Base-by-base conservation (phyloP, 2,113 vertebrate species). In the Glaucidium brasilianum region DNA sequence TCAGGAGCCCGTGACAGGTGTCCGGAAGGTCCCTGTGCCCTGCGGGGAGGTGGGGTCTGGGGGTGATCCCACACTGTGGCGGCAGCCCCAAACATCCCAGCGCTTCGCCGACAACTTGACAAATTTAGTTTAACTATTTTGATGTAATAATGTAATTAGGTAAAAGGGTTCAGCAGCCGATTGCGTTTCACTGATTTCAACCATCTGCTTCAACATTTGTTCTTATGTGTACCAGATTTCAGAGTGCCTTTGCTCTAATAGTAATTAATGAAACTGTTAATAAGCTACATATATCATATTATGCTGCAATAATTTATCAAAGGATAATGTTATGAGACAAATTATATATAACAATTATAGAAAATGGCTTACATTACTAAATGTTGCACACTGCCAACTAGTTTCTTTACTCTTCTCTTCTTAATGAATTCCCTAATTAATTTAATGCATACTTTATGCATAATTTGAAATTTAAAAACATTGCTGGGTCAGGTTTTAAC, bases 261-360 rank as follows among this genome's bases (percentile, higher is more conserved):
- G 98, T 98, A 99, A 99, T 99, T 99, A 99, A 99, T 99, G 99
- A 98, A 99, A 99, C 98, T 98, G 98, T 98, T 99, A 99, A 99
- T 99, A 99, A 99, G 99, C 98, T 98, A 97, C 97, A 99, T 99
- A 98, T 98, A 99, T 99, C 98, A 99, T 98, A 98, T 96, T 98
- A 98, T 97, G 93, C 97, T 96, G 75, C 80, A 97, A 98, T 94
- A 97, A 98, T 98, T 98, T 98, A 99, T 98, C 97, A 98, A 98
- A 98, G 97, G 98, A 98, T 96, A 98, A 97, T 98, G 98, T 99
- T 99, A 99, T 97, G 98, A 99, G 98, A 98, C 98, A 99, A 99
- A 99, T 99, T 98, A 99, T 98, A 98, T 98, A 98, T 98, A 98
- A 99, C 98, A 99, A 98, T 99, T 98, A 98, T 96, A 98, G 98